A percentile compares a stretch with the other conserved stretches of the same genome.
These are phyloP conservation scores for Drosophila hawaiiensis DNA, from an alignment of 2,888 invertebrate species.

Conservation along the genomic window DNA sequence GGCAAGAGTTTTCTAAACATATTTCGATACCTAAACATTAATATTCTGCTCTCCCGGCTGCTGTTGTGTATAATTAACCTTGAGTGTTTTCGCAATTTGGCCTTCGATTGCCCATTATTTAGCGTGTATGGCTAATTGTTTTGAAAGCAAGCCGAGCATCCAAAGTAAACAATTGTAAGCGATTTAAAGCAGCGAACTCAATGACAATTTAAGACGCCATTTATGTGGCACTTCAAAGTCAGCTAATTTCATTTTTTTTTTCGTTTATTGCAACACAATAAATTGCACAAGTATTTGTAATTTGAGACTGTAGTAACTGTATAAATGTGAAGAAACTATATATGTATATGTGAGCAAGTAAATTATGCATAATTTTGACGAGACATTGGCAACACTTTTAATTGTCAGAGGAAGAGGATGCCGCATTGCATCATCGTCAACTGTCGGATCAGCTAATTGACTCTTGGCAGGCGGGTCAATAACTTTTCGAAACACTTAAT, in stretches of 20 bases:
- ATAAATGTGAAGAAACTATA: slow-evolving; percentile 4
- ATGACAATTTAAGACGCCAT: slow-evolving; percentile 49
- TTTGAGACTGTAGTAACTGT: slow-evolving; percentile 13
- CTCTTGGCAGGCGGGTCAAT: slow-evolving; percentile 62
- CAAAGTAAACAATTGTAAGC: slow-evolving; percentile 27
- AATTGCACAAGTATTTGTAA: slow-evolving; percentile 29
- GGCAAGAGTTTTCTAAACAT: not conserved
- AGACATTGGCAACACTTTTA: slow-evolving; percentile 33
- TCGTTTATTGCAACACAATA: slow-evolving; percentile 29
- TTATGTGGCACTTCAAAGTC: slow-evolving; percentile 43
- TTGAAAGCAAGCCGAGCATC: slow-evolving; percentile 7
- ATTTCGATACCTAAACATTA: not conserved
- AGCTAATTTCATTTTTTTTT: slow-evolving; percentile 29
- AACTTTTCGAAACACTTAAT: slow-evolving; percentile 46
- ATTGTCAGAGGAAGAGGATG: not conserved
- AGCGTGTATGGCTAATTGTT: slow-evolving; percentile 40
- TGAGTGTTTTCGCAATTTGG: slow-evolving; percentile 19
- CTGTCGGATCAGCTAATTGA: slow-evolving; percentile 53
- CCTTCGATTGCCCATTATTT: slow-evolving; percentile 35
- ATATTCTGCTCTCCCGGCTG: not conserved
- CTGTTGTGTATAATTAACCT: slow-evolving; percentile 1
- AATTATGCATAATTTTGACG: slow-evolving; percentile 46
- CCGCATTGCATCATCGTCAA: slow-evolving; percentile 58
- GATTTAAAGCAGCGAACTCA: slow-evolving; percentile 40
- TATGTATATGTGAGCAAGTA: not conserved